Conservation (phyloP, 2,797 vertebrate genomes). For the Eulemur albifrons region DNA sequence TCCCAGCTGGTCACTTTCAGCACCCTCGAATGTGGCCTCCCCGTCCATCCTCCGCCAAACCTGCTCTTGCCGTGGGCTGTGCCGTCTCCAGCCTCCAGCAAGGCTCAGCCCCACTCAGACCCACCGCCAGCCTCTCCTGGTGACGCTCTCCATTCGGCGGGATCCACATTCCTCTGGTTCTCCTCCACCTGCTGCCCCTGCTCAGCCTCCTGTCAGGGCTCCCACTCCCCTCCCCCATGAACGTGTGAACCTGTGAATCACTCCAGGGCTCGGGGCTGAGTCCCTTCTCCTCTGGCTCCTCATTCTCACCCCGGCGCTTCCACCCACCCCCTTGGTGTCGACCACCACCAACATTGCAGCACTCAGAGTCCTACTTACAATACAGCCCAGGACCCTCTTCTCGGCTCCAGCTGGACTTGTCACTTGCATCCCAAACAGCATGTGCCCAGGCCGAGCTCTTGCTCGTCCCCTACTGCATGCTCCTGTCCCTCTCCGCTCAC, state of each 20-base stretch:
- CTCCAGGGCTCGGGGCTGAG: no score
- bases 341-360: fast-evolving
- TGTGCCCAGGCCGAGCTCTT: fast-evolving
- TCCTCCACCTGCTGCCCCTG: neutral
- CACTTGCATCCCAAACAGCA: neutral
- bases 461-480: neutral
- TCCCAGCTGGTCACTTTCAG: neutral
- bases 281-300: neutral
- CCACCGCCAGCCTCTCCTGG: neutral
- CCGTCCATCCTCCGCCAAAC: neutral
- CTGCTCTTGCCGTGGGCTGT: neutral
- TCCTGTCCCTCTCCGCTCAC: neutral
- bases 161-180: neutral
- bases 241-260: neutral
- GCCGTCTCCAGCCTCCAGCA: neutral
- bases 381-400: neutral
- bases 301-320: fast-evolving
- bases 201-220: neutral
- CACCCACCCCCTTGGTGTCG: neutral
- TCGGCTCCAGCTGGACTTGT: neutral
- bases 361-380: neutral
- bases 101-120: neutral
- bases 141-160: neutral
- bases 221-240: neutral
- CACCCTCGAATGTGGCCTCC: neutral